A percentile compares a stretch with the other conserved stretches of the same genome.
Conservation (phyloP, 1,140 invertebrate genomes). For the Drosophila seguyi region DNA sequence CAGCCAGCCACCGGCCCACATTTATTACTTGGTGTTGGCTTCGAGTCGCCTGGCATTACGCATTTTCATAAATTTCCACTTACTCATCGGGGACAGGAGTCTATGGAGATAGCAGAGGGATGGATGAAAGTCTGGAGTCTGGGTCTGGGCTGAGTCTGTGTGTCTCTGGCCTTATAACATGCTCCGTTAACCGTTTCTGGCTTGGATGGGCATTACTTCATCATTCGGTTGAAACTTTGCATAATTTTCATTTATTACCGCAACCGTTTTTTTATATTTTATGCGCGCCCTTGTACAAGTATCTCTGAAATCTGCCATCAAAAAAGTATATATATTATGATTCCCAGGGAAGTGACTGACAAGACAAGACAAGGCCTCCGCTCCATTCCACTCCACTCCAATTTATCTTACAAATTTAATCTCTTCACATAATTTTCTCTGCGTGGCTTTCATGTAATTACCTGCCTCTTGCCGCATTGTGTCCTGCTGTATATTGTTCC, state of each 20-base stretch:
- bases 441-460: constrained; percentile 79
- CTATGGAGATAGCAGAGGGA: background rate
- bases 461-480: constrained; percentile 44
- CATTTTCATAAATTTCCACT: constrained; percentile 82
- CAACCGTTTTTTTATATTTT: constrained; percentile 63
- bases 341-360: constrained; percentile 56
- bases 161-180: constrained; percentile 69
- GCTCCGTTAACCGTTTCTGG: constrained; percentile 79
- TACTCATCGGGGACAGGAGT: constrained; percentile 59
- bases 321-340: constrained; percentile 54
- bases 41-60: constrained; percentile 43
- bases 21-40: constrained; percentile 49
- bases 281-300: constrained; percentile 36
- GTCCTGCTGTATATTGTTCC: constrained; percentile 15
- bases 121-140: constrained; percentile 6
- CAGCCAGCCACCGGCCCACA: constrained; percentile 31
- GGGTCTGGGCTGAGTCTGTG: constrained; percentile 4
- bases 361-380: constrained; percentile 33
- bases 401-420: constrained; percentile 83
- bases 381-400: constrained; percentile 65
- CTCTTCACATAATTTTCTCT: constrained; percentile 78
- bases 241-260: constrained; percentile 83
- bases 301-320: constrained; percentile 63
- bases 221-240: constrained; percentile 79
- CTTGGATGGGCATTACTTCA: constrained; percentile 75